These are phyloP conservation scores for Sciurus niger DNA, from an alignment of 2,113 vertebrate species.

Conservation along the genomic window DNA sequence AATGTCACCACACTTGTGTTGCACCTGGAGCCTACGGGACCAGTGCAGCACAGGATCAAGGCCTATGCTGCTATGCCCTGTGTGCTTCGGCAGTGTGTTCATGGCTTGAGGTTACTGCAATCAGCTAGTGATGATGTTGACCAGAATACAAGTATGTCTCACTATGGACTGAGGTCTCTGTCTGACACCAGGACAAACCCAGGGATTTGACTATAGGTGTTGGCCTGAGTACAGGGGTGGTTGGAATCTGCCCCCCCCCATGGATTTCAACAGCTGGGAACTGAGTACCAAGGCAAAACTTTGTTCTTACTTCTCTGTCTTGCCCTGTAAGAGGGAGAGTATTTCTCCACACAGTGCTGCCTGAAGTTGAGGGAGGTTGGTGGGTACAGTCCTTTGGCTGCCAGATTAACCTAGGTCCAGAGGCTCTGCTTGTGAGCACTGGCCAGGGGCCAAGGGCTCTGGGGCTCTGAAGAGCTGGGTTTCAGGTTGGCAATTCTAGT, in stretches of 20 bases:
- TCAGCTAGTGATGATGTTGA: neutral
- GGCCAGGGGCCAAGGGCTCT: neutral
- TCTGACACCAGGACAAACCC: neutral
- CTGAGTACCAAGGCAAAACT: neutral
- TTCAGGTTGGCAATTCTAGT: neutral
- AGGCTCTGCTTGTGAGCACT: neutral
- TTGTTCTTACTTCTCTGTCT: neutral
- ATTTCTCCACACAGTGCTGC: neutral
- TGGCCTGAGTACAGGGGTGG: neutral
- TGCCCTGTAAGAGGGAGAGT: neutral
- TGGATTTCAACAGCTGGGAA: neutral
- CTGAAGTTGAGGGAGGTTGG: too few relatives aligned
- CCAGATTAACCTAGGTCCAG: neutral
- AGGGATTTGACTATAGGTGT: neutral
- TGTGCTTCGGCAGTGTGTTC: neutral
- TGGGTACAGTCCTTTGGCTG: neutral
- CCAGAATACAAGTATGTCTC: neutral
- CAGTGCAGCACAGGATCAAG: neutral
- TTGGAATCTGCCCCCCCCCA: neutral
- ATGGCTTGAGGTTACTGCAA: neutral
- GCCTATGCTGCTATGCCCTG: neutral
- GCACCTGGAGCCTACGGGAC: neutral
- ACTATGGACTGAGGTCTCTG: neutral
- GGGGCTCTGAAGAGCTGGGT: too few relatives aligned
- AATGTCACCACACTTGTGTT: neutral